Evolutionary conservation across 2,113 vertebrate species (phyloP).

Genomic region (Camelus dromedarius): DNA sequence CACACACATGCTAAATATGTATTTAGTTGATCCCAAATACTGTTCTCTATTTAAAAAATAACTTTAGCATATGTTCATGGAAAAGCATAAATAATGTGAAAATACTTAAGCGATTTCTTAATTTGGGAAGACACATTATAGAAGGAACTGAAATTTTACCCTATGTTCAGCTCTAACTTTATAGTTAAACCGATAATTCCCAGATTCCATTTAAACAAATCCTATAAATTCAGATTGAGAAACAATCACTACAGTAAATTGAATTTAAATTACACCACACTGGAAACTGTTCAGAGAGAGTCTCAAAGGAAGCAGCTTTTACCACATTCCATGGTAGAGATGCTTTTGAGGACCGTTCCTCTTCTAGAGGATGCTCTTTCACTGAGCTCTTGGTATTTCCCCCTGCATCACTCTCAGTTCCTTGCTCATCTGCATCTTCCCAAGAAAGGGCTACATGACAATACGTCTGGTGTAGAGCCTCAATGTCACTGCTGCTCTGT

Average conservation of each 20-base stretch:
- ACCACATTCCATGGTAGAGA: conserved; percentile 88
- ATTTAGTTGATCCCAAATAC: conserved; percentile 11
- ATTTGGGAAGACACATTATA: conserved; percentile 4
- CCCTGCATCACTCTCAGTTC: no score
- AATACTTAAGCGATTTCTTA: background rate
- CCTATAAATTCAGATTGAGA: conserved; percentile 8
- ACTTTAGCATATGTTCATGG: background rate
- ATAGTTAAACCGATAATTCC: background rate
- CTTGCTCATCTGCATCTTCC: no score
- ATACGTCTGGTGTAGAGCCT: no score
- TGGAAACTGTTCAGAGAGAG: background rate
- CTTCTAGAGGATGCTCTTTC: conserved; percentile 75
- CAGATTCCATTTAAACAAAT: background rate
- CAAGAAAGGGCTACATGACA: no score
- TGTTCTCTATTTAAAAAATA: conserved; percentile 12
- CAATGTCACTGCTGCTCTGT: no score
- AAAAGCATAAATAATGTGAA: background rate
- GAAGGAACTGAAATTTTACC: background rate
- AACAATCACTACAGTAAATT: background rate
- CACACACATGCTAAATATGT: background rate
- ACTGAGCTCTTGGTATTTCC: conserved; percentile 49
- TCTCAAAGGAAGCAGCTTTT: conserved; percentile 63
- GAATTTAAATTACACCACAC: conserved; percentile 22
- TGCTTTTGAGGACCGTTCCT: conserved; percentile 78
- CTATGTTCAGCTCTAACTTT: background rate